Conservation (phyloP, 2,888 invertebrate genomes). For the Latheticus oryzae region DNA sequence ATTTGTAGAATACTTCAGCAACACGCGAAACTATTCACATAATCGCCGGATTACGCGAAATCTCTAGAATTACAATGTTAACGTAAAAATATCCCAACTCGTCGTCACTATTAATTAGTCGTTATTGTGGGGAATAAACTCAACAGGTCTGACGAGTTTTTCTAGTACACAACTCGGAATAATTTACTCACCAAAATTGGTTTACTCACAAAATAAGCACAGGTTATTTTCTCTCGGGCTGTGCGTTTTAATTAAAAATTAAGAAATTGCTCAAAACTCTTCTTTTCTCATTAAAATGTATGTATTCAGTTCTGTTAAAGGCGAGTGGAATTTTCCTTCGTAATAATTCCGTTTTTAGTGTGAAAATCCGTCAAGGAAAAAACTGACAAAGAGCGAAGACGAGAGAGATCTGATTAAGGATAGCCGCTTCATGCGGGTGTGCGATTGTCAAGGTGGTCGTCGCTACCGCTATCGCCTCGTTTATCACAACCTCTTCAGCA, state of each 20-base stretch:
- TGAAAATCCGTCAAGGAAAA: slow-evolving; percentile 2
- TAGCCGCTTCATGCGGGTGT: slow-evolving; percentile 18
- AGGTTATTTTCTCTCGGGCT: slow-evolving; percentile 5
- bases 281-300: slow-evolving; percentile 36
- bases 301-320: slow-evolving; percentile 23
- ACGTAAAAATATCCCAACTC: slow-evolving; percentile 5
- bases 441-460: slow-evolving; percentile 39
- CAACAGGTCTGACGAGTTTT: slow-evolving; percentile 19
- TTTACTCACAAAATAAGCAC: slow-evolving; percentile 14
- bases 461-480: slow-evolving; percentile 52
- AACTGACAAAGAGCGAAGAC: slow-evolving; percentile 1
- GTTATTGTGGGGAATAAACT: slow-evolving; percentile 8
- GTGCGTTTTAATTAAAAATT: slow-evolving; percentile 39
- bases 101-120: slow-evolving; percentile 14
- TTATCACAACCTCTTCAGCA: slow-evolving; percentile 58
- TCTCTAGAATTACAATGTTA: slow-evolving; percentile 14
- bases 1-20: slow-evolving; percentile 3
- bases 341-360: slow-evolving; percentile 17
- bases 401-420: slow-evolving; percentile 38
- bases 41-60: slow-evolving; percentile 1
- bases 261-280: slow-evolving; percentile 18
- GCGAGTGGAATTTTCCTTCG: slow-evolving; percentile 5
- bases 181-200: slow-evolving; percentile 12
- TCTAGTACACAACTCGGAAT: slow-evolving; percentile 3
- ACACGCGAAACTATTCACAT: slow-evolving; percentile 10